phyloP scores from a whole-genome alignment of 2,797 vertebrate genomes.

The Lateolabrax maculatus region DNA sequence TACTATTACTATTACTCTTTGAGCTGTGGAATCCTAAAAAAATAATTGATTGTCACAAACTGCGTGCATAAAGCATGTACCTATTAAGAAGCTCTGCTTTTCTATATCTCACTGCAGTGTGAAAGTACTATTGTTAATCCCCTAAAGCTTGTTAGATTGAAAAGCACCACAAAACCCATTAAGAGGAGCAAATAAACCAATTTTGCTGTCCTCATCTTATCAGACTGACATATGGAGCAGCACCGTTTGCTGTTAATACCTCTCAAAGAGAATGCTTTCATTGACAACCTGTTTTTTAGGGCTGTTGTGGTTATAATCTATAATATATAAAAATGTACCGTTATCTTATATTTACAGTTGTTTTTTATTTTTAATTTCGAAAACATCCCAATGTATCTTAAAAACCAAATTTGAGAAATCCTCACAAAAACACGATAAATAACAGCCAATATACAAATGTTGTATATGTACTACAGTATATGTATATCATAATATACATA shows the following conservation, averaged over 20 bases:
- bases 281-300: background rate
- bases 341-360: background rate
- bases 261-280: background rate
- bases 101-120: conserved; percentile 6
- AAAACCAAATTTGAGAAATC: background rate
- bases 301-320: no score
- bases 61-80: background rate
- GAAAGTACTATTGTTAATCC: conserved; percentile 35
- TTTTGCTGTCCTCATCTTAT: conserved; percentile 30
- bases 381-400: background rate
- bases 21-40: background rate
- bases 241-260: conserved; percentile 1
- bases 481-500: no score
- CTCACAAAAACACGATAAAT: no score
- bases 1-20: conserved; percentile 16
- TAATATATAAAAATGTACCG: no score
- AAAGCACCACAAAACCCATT: conserved; percentile 31
- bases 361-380: background rate
- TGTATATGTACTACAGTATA: no score
- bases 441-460: no score
- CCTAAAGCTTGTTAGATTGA: conserved; percentile 30
- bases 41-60: background rate
- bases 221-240: conserved; percentile 30
- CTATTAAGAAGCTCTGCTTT: conserved; percentile 16
- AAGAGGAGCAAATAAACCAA: conserved; percentile 28